Evolutionary conservation across 2,113 vertebrate species (phyloP).

Genomic region (Cricetomys ansorgei): DNA sequence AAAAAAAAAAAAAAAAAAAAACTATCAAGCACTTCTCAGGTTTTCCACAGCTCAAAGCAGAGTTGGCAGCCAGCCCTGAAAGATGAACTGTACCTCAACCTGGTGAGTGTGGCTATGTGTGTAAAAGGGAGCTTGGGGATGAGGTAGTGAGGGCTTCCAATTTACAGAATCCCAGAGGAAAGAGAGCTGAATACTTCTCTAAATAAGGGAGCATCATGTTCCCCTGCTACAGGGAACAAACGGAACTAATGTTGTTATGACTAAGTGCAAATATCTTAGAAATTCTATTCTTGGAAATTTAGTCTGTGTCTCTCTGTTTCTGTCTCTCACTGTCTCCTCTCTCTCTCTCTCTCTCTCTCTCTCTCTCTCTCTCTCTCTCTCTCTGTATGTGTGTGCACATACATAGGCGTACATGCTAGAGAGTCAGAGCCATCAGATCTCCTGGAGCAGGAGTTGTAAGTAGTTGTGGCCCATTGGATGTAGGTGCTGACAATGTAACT

Average conservation of each 20-base stretch:
- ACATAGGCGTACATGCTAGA: too few relatives aligned
- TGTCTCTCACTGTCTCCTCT: neutral
- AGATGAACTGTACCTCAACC: conserved; percentile 40
- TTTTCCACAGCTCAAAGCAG: conserved; percentile 70
- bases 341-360: neutral
- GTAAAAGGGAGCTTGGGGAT: neutral
- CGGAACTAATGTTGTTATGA: neutral
- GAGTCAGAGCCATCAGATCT: neutral
- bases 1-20: too few relatives aligned
- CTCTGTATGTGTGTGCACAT: too few relatives aligned
- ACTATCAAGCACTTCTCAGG: conserved; percentile 63
- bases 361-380: neutral
- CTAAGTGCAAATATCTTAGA: neutral
- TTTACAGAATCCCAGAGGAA: neutral
- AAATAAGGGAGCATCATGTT: neutral
- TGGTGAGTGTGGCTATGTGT: conserved; percentile 29
- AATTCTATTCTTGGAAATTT: neutral
- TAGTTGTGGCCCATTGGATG: too few relatives aligned
- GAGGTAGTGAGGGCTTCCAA: neutral
- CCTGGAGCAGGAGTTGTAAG: neutral
- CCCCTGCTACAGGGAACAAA: neutral
- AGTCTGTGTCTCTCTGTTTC: too few relatives aligned
- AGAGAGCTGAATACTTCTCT: neutral
- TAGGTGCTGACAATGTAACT: neutral
- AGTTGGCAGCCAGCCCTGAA: conserved; percentile 8